Evolutionary conservation across 2,797 vertebrate genomes (phyloP).

Genomic region (Alcedo quadribrachys): DNA sequence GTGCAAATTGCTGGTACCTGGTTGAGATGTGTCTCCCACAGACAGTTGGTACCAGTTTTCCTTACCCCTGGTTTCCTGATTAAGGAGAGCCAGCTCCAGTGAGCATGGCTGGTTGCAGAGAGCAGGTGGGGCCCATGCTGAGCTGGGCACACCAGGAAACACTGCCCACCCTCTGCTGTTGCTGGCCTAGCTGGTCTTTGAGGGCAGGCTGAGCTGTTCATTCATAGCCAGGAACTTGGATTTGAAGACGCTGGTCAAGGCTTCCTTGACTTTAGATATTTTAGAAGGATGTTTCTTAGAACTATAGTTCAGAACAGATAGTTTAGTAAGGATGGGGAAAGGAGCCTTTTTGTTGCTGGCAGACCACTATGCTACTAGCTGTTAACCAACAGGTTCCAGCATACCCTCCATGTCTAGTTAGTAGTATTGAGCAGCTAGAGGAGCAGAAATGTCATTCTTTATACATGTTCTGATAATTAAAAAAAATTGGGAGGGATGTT

Average conservation of each 20-base stretch:
- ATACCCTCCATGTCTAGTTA: background rate
- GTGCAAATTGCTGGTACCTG: background rate
- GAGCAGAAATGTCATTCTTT: background rate
- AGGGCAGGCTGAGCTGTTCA: background rate
- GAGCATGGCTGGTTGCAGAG: background rate
- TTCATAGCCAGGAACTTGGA: background rate
- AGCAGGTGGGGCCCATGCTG: background rate
- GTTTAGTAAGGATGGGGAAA: background rate
- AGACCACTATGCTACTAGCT: background rate
- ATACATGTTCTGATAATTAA: background rate
- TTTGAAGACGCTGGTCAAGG: background rate
- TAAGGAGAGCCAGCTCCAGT: background rate
- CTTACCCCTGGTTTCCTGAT: background rate
- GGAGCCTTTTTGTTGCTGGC: background rate
- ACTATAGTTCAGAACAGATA: background rate
- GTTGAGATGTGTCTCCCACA: background rate
- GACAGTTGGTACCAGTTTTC: background rate
- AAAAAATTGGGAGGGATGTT: background rate
- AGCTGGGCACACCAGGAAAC: background rate
- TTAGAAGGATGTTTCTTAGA: background rate
- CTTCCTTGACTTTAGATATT: background rate
- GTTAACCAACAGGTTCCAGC: background rate
- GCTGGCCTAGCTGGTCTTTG: background rate
- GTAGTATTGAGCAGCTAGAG: background rate
- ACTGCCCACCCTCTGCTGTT: background rate